Evolutionary conservation across 2,888 invertebrate species (phyloP).

Genomic region (Villa cingulata): DNA sequence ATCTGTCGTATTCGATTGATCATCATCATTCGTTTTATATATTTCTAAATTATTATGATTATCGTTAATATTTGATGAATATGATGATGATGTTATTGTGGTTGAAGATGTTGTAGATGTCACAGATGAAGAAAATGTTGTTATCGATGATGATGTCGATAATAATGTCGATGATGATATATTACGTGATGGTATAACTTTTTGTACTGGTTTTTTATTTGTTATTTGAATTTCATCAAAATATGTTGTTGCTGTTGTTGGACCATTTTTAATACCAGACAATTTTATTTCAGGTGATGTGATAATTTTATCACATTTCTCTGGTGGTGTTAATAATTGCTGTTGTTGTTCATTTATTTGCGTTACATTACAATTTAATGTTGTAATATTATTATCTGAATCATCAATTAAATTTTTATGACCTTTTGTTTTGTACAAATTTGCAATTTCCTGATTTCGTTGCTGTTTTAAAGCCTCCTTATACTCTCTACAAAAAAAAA

Average conservation of each 20-base stretch:
- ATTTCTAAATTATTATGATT: neutral
- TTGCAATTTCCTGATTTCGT: constrained; percentile 57
- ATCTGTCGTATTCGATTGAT: no score
- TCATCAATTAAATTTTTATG: constrained; percentile 27
- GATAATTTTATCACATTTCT: neutral
- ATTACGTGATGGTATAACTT: constrained; percentile 66
- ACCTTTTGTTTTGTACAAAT: constrained; percentile 47
- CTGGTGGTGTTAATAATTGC: neutral
- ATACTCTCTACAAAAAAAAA: constrained; percentile 53
- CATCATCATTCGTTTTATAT: neutral
- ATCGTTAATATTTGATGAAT: no score
- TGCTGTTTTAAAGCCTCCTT: constrained; percentile 81
- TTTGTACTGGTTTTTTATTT: constrained; percentile 53
- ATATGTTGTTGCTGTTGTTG: no score
- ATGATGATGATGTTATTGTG: neutral
- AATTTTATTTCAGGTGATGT: no score
- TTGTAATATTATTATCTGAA: constrained; percentile 15
- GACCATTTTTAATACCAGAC: neutral
- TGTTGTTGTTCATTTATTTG: no score
- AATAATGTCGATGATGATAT: neutral
- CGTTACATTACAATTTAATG: constrained; percentile 11
- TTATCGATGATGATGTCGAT: constrained; percentile 1
- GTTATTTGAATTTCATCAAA: neutral
- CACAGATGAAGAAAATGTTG: no score
- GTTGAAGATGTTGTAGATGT: neutral